These are phyloP conservation scores for Charanyca ferruginea DNA, from an alignment of 2,888 invertebrate species.

Conservation along the genomic window DNA sequence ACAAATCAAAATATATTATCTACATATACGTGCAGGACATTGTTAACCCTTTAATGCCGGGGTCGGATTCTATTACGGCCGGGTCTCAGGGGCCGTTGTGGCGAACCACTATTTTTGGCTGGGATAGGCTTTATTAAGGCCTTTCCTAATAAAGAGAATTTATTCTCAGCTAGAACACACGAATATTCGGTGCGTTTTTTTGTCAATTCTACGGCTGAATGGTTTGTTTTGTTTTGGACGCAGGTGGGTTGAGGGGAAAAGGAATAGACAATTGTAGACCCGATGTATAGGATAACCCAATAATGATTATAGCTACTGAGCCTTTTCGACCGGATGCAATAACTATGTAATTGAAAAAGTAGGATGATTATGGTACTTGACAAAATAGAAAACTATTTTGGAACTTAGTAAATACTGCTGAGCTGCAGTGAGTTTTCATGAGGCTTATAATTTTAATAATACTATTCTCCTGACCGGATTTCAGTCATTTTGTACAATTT, in stretches of 20 bases:
- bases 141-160: conserved; percentile 80
- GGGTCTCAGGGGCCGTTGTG: conserved; percentile 71
- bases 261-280: conserved; percentile 27
- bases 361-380: background rate
- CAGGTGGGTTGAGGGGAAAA: conserved; percentile 30
- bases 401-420: too few relatives aligned
- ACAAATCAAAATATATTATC: conserved; percentile 66
- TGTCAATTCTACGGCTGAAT: conserved; percentile 36
- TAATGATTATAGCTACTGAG: conserved; percentile 38
- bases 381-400: background rate
- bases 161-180: conserved; percentile 68
- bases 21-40: conserved; percentile 62
- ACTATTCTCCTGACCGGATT: too few relatives aligned
- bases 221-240: conserved; percentile 41
- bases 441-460: too few relatives aligned
- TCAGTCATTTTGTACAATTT: too few relatives aligned
- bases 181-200: conserved; percentile 53
- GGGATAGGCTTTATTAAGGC: conserved; percentile 78
- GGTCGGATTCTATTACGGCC: conserved; percentile 73
- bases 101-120: conserved; percentile 83
- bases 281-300: conserved; percentile 6
- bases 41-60: conserved; percentile 74
- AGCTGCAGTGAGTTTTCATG: too few relatives aligned
- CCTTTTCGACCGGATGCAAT: conserved; percentile 16
- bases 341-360: conserved; percentile 2